These are phyloP conservation scores for Thunnus maccoyii DNA, from an alignment of 2,113 vertebrate genomes.

Conservation along the genomic window DNA sequence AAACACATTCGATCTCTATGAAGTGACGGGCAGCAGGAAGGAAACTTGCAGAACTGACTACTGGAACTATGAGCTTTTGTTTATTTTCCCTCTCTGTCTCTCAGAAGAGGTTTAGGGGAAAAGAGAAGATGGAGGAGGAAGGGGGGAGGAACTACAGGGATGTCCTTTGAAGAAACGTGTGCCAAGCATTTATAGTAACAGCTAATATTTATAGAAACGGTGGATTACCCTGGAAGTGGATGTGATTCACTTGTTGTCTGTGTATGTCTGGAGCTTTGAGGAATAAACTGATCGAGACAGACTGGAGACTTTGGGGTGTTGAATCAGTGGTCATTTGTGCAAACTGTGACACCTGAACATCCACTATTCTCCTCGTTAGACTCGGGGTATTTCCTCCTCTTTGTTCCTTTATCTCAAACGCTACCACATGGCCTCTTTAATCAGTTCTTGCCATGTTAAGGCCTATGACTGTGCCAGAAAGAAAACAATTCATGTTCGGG, in stretches of 20 bases:
- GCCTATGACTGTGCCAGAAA: slow-evolving; percentile 21
- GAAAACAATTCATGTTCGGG: slow-evolving; percentile 36
- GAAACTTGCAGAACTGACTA: slow-evolving; percentile 44
- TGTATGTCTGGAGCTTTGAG: slow-evolving; percentile 30
- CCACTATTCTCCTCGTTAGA: neutral
- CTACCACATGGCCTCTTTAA: slow-evolving; percentile 42
- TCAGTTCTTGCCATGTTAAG: slow-evolving; percentile 44
- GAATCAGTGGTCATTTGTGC: slow-evolving; percentile 7
- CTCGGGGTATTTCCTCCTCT: slow-evolving; percentile 45
- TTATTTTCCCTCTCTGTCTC: slow-evolving; percentile 56
- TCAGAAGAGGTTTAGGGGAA: slow-evolving; percentile 34
- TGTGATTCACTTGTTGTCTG: slow-evolving; percentile 58
- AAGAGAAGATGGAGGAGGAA: neutral
- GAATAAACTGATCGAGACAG: neutral
- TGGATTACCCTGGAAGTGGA: slow-evolving; percentile 31
- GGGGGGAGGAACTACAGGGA: neutral
- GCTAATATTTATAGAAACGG: slow-evolving; percentile 53
- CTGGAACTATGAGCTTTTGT: slow-evolving; percentile 64
- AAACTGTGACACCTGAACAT: slow-evolving; percentile 47
- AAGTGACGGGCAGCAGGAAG: slow-evolving; percentile 66
- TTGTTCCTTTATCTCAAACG: slow-evolving; percentile 64
- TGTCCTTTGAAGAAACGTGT: slow-evolving; percentile 49
- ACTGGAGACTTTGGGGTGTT: neutral
- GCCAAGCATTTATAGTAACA: slow-evolving; percentile 68
- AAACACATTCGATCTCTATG: slow-evolving; percentile 1